Base-by-base conservation (phyloP, 2,113 vertebrate species). In the Xyliphius kryptos region DNA sequence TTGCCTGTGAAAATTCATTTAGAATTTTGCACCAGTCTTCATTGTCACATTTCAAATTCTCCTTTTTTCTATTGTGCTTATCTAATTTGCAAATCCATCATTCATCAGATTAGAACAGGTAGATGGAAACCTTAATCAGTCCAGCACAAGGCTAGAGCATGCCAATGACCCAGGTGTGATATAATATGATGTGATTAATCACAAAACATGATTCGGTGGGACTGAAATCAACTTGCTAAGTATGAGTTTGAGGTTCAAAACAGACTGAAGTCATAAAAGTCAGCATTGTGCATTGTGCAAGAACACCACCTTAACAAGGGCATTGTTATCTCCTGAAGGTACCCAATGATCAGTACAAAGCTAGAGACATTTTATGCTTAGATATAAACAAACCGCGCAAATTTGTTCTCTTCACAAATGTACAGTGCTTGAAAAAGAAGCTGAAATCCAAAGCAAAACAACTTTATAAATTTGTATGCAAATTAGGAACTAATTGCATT, bases 241-340 rank as follows among this genome's bases (percentile, higher is more conserved):
- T 14, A 43, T 41, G 13, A n/a, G 4, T 21, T 13, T 37, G 26
- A 8, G 22, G 13, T 9, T 54, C 26, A 36, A 6, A 54, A 37
- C 21, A 52, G 21, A 26, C 19, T n/a, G n/a, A n/a, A n/a, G n/a
- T n/a, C n/a, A n/a, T n/a, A n/a, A n/a, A n/a, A n/a, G n/a, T n/a
- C n/a, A n/a, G n/a, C n/a, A n/a, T n/a, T n/a, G n/a, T n/a, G n/a
- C n/a, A n/a, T n/a, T n/a, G n/a, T n/a, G n/a, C n/a, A n/a, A n/a
- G n/a, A n/a, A n/a, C n/a, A n/a, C n/a, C n/a, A 5, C 15, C 54
- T 40, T 19, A 40, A 56, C 16, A 56, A 19, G 53, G 53, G 32
- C 5, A 7, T 12, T 2, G 2, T 12, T 40, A 12, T 56, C 10
- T 19, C 5, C 53, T 40, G 2, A 54, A 56, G 16, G 8, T 12